These are phyloP conservation scores for Machaerirhynchus nigripectus DNA, from an alignment of 2,113 vertebrate genomes.

Conservation along the genomic window DNA sequence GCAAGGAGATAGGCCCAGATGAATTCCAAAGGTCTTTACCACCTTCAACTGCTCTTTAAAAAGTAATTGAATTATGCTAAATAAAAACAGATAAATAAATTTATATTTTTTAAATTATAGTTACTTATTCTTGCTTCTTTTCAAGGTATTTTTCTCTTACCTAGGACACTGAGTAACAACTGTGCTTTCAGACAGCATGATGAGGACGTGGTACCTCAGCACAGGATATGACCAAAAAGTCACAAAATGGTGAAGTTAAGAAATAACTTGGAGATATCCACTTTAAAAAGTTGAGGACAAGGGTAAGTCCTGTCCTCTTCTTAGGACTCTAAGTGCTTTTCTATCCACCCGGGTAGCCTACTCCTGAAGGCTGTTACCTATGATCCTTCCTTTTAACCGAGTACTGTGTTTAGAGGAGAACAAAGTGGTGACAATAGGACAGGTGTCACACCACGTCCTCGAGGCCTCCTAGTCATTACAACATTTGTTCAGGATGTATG, in stretches of 20 bases:
- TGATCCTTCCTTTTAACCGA: neutral
- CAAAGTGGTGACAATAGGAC: neutral
- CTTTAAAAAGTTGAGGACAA: neutral
- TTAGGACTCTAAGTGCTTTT: neutral
- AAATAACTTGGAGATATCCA: neutral
- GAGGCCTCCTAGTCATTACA: neutral
- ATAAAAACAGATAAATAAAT: neutral
- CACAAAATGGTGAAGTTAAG: neutral
- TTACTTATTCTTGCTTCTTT: neutral
- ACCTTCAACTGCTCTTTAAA: neutral
- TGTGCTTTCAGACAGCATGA: neutral
- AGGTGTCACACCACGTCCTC: neutral
- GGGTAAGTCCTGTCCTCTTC: neutral
- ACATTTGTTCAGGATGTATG: neutral
- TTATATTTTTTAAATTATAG: neutral
- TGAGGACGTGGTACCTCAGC: neutral
- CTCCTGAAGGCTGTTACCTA: neutral
- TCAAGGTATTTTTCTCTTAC: neutral
- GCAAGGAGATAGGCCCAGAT: neutral
- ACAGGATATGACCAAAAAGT: neutral
- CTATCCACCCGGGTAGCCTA: neutral
- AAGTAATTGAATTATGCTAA: neutral
- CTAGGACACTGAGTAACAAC: neutral
- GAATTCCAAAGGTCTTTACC: neutral
- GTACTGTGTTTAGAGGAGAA: neutral